Base-by-base conservation (phyloP, 2,797 vertebrate genomes). In the Helarctos malayanus region DNA sequence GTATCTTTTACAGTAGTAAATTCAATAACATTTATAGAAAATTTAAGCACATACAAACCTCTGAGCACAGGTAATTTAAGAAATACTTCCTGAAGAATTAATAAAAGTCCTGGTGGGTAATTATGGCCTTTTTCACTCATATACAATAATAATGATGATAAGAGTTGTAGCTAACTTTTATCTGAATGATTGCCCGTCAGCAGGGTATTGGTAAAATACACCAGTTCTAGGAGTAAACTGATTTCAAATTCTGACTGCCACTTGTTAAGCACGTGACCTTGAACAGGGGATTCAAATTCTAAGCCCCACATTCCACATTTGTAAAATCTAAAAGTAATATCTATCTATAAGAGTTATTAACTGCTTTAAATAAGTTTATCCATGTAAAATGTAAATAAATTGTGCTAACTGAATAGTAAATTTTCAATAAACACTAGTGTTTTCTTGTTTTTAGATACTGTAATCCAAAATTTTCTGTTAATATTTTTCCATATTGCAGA, bases 361-460 rank as follows among this genome's bases (percentile, higher is more conserved):
- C 11, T 54, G 0, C 65, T 35, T 71, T 84, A 73, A 92, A 59
- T 65, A 1, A 91, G 7, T 19, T 49, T 41, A 18, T 29, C 7
- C 13, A 56, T 29, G 3, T 1, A 45, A 87, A 92, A 78, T 54
- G 0, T 75, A 85, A 75, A 63, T 86, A 25, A 84, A 13, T 27
- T 63, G 0, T 59, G 23, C 16, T 63, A 73, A 73, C 11, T 56
- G 82, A 96, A 52, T 21, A 29, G 4, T 57, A 73, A 47, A 14
- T 7, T 41, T 45, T 82, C 52, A 52, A 14, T 54, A 93, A 84
- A 90, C 25, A 23, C 5, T 69, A 19, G 4, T 16, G 6, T 41
- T 86, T 89, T 82, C 41, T 93, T 88, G 11, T 14, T 95, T 78
- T 91, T n/a, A 52, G 57, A n/a, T n/a, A 29, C 16, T 76, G 6